Evolutionary conservation across 2,113 vertebrate species (phyloP).

Genomic region (Okapia johnstoni): DNA sequence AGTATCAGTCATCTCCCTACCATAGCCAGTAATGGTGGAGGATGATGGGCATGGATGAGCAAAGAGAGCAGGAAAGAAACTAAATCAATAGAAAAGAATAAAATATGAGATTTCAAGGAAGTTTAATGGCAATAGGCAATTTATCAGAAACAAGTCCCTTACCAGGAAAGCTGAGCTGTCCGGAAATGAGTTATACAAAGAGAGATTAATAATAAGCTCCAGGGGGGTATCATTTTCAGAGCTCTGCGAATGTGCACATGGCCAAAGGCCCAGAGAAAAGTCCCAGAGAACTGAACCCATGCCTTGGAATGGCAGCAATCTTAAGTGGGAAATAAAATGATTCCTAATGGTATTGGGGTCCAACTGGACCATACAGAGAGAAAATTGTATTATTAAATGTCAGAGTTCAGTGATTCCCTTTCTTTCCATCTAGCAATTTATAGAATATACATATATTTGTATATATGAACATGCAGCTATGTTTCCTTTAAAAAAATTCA

Average conservation of each 20-base stretch:
- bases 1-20: not conserved
- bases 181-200: conserved; percentile 9
- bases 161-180: not conserved
- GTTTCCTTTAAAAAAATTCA: conserved; percentile 8
- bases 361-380: not conserved
- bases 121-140: not conserved
- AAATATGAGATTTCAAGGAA: conserved; percentile 31
- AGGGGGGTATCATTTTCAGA: not conserved
- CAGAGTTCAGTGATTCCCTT: not conserved
- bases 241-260: not conserved
- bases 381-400: not conserved
- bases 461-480: not conserved
- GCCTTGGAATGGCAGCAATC: not conserved
- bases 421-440: not conserved
- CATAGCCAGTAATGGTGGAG: not conserved
- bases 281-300: not conserved
- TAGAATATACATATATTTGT: not conserved
- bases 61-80: not conserved
- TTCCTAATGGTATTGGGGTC: not conserved
- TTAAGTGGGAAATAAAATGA: not conserved
- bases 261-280: not conserved
- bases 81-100: not conserved
- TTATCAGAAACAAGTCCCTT: conserved; percentile 10
- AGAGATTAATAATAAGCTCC: conserved; percentile 6
- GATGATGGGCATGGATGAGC: not conserved